A percentile compares a stretch with the other conserved stretches of the same genome.
phyloP scores from a whole-genome alignment of 2,797 vertebrate genomes.

The Argyrosomus regius region DNA sequence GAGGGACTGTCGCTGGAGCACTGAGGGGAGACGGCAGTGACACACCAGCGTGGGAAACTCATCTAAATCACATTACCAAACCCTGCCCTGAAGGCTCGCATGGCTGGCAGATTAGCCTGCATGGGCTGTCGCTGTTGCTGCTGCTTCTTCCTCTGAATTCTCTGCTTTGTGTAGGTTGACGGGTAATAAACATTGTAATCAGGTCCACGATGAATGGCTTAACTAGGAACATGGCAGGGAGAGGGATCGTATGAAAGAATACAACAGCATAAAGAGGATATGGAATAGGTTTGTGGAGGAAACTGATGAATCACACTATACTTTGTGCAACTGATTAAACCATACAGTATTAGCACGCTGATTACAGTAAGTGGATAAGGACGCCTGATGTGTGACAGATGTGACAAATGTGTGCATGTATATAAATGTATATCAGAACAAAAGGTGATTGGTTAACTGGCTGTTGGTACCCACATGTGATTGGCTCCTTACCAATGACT shows the following conservation, averaged over 20 bases:
- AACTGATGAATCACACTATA: conserved; percentile 15
- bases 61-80: conserved; percentile 87
- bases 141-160: conserved; percentile 54
- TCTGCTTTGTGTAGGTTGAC: conserved; percentile 68
- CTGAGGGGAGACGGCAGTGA: conserved; percentile 78
- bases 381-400: neutral
- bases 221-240: conserved; percentile 56
- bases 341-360: neutral
- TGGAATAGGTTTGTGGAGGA: conserved; percentile 16
- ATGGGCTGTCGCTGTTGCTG: conserved; percentile 58
- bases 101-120: conserved; percentile 80
- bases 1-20: conserved; percentile 79
- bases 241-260: conserved; percentile 16
- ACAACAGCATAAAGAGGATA: conserved; percentile 29
- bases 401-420: neutral
- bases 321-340: conserved; percentile 23
- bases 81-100: conserved; percentile 75
- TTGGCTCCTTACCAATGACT: conserved; percentile 24
- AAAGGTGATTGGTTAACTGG: neutral
- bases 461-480: no score
- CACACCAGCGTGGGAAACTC: conserved; percentile 81
- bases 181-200: conserved; percentile 78
- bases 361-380: conserved; percentile 22
- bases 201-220: conserved; percentile 54
- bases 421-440: neutral